Evolutionary conservation across 2,113 vertebrate genomes (phyloP), one percentile per base, ranked within the genome.

Genomic region (Holacanthus passer): DNA sequence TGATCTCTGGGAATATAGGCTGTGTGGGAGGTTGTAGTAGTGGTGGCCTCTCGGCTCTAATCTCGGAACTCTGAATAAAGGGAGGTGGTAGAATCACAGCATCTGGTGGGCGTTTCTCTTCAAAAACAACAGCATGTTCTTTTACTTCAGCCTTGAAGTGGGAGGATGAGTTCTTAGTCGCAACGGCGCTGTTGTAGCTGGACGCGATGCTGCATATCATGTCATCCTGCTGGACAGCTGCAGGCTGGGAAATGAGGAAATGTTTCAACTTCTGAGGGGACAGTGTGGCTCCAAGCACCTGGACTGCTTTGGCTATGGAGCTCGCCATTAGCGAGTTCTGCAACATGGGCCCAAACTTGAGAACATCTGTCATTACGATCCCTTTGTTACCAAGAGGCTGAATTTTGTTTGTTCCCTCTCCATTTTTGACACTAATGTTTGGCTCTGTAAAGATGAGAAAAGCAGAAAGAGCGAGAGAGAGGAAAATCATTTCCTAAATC

Each of bases 341-440:
- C 58, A 94, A 74, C 84, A 86, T 82, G 2, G 86, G 86, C 24
- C 92, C 92, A 84, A 89, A 90, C 82, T 81, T 86, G 8, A 92
- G 53, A 69, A 81, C 73, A 64, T 88, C 63, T 37, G 84, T 56
- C 20, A 47, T 58, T 53, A 53, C n/a, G 27, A 58, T 58, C 27
- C 55, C 31, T 69, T 81, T 82, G 17, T 81, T 1, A 65, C 43
- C 5, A 7, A 41, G 58, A 39, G 71, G 48, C 22, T 83, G 31
- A 20, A 56, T 20, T 9, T 20, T 43, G 62, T 73, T 82, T 67
- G 63, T 35, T 75, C 27, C 81, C 14, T 41, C 41, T 53, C n/a
- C 43, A 7, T 81, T 76, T 59, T 43, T 60, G 24, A 63, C 56
- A 84, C 20, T 58, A 22, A 64, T 27, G 2, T 79, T 60, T 4